Percentiles rank a stretch among this genome's conserved stretches.
These are phyloP conservation scores for Therioaphis trifolii DNA, from an alignment of 2,888 invertebrate genomes.

Conservation along the genomic window DNA sequence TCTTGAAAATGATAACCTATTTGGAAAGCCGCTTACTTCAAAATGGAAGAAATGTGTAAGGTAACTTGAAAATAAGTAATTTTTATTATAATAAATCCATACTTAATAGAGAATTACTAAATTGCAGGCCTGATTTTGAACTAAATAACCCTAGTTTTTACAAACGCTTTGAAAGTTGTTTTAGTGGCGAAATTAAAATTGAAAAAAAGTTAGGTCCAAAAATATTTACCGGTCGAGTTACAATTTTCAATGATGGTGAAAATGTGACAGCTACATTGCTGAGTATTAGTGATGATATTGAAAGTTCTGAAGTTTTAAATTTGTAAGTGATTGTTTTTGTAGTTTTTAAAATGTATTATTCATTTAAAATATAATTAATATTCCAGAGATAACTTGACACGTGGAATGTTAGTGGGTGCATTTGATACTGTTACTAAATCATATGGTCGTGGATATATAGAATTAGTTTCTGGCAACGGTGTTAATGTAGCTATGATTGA, in stretches of 20 bases:
- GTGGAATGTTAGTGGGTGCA: constrained; percentile 54
- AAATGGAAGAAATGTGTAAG: constrained; percentile 29
- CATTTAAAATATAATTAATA: background rate
- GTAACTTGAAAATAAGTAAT: background rate
- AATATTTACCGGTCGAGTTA: constrained; percentile 31
- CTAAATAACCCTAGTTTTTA: constrained; percentile 36
- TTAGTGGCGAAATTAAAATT: constrained; percentile 41
- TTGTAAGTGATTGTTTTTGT: constrained; percentile 6
- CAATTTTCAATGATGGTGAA: constrained; percentile 37
- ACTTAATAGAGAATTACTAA: constrained; percentile 1
- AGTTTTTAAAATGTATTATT: background rate
- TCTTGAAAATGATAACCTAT: constrained; percentile 52
- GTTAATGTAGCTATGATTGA: constrained; percentile 45
- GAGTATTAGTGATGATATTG: constrained; percentile 37
- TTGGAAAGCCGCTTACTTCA: constrained; percentile 42
- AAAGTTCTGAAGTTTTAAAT: constrained; percentile 26
- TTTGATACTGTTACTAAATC: constrained; percentile 41
- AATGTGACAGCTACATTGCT: constrained; percentile 39
- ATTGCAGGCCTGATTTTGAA: constrained; percentile 14
- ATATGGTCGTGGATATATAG: constrained; percentile 51
- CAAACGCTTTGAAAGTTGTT: constrained; percentile 48
- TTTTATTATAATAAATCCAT: background rate
- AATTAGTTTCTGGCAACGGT: constrained; percentile 39
- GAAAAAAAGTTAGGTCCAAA: constrained; percentile 49
- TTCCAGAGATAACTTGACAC: constrained; percentile 28